Evolutionary conservation across 2,113 vertebrate species (phyloP), one percentile per base, ranked within the genome.

Genomic region (Oreotrochilus melanogaster): DNA sequence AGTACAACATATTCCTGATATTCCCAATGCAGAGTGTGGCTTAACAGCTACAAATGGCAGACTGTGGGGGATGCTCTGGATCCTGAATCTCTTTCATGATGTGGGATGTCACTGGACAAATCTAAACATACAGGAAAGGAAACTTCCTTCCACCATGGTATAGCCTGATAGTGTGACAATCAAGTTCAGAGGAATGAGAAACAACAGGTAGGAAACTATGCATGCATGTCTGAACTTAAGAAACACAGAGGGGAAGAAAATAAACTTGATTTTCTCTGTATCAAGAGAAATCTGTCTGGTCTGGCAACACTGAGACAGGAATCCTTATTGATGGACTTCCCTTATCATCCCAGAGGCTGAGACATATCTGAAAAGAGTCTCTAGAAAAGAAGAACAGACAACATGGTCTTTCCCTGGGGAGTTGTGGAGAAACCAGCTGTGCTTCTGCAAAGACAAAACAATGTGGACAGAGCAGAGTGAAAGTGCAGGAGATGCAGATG

Each of bases 161-260:
- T 21, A 79, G 48, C 17, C 35, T 89, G 70, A 48, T 75, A 33
- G 22, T 62, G 31, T 65, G 70, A 69, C 35, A 75, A 16, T 33
- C 17, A 72, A 53, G 15, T 21, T 45, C 18, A 57, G 42, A 65
- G 65, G 8, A 24, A 65, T 33, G 11, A 75, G 37, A 75, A 86
- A 73, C 4, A 39, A 45, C 19, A 69, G 19, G 35, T 15, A 76
- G 37, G 58, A 92, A 56, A 9, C 42, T 61, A 17, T 28, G 27
- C 0, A 1, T 37, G 3, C 3, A 2, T 60, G 22, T 47, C 37
- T 3, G 0, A n/a, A 30, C 60, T 22, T 61, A 42, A 86, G 33
- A 64, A 23, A 83, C 14, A 69, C 1, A 53, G 48, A 61, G 25
- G 9, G 19, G 70, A 89, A 85, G 82, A 35, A 66, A 35, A 64